A percentile compares a stretch with the other conserved stretches of the same genome.
These are phyloP conservation scores for Diloba caeruleocephala DNA, from an alignment of 2,888 invertebrate genomes.

Conservation along the genomic window DNA sequence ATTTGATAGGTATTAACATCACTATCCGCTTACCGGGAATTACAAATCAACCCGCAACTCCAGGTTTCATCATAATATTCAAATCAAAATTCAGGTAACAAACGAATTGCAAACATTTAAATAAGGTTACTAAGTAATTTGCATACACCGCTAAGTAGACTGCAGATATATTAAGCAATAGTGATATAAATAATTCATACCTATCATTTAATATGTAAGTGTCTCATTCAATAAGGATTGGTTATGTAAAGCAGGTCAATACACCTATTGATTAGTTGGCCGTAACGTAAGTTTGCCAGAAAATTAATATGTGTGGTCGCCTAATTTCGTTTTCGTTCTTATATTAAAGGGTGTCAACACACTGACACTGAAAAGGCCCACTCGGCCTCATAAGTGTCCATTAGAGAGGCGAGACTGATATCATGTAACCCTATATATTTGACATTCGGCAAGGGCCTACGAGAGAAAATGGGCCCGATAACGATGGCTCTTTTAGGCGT, in stretches of 20 bases:
- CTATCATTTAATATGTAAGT: too few species aligned
- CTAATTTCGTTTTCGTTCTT: slow-evolving; percentile 58
- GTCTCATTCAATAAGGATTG: too few species aligned
- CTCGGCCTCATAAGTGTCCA: slow-evolving; percentile 81
- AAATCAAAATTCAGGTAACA: too few species aligned
- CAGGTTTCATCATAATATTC: too few species aligned
- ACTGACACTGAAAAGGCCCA: slow-evolving; percentile 69
- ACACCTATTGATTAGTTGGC: slow-evolving; percentile 6
- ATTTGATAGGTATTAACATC: too few species aligned
- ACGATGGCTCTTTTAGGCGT: slow-evolving; percentile 68
- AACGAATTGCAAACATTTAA: too few species aligned
- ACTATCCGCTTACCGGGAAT: too few species aligned
- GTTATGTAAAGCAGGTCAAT: slow-evolving; percentile 8
- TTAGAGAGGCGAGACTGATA: slow-evolving; percentile 78
- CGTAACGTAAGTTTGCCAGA: slow-evolving; percentile 1
- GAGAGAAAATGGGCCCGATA: slow-evolving; percentile 73
- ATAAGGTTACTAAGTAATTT: too few species aligned
- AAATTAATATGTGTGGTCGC: slow-evolving; percentile 36
- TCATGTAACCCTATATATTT: slow-evolving; percentile 84
- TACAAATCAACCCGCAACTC: too few species aligned
- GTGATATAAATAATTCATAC: too few species aligned
- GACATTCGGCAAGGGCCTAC: slow-evolving; percentile 72
- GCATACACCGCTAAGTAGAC: too few species aligned
- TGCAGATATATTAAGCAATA: too few species aligned
- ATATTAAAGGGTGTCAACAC: slow-evolving; percentile 72